These are phyloP conservation scores for Campoletis raptor DNA, from an alignment of 2,888 invertebrate genomes.

Conservation along the genomic window DNA sequence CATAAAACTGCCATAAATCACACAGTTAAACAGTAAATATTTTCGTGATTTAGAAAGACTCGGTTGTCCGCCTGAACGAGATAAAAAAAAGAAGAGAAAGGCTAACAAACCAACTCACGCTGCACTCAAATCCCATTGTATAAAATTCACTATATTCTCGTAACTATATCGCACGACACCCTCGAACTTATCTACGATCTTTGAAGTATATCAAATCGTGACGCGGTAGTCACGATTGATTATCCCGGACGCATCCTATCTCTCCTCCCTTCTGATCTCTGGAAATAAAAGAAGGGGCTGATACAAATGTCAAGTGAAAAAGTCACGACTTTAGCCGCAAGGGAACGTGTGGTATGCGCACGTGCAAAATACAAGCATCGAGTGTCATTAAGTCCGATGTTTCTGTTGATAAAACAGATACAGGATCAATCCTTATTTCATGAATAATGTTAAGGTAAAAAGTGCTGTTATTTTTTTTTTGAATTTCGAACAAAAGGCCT, in stretches of 20 bases:
- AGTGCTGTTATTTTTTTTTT: not conserved
- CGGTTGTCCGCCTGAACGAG: not conserved
- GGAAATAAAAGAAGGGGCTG: constrained; percentile 28
- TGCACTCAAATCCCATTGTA: constrained; percentile 40
- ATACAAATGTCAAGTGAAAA: constrained; percentile 61
- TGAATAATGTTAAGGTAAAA: not conserved
- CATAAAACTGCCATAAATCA: not conserved
- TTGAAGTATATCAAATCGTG: constrained; percentile 59
- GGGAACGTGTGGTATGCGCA: constrained; percentile 38
- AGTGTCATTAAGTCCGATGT: constrained; percentile 45
- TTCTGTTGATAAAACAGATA: constrained; percentile 32
- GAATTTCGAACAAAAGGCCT: too few relatives aligned
- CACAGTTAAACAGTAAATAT: not conserved
- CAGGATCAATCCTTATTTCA: constrained; percentile 8
- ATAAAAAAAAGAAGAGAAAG: constrained; percentile 24
- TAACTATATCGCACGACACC: constrained; percentile 55
- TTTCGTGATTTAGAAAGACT: not conserved
- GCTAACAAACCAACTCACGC: constrained; percentile 7
- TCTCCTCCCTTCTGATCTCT: constrained; percentile 30
- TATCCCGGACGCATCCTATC: constrained; percentile 64
- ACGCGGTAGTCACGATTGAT: constrained; percentile 64
- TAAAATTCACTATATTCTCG: constrained; percentile 25
- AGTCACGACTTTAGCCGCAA: constrained; percentile 49
- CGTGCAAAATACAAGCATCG: constrained; percentile 39
- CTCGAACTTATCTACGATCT: constrained; percentile 59